Conservation (phyloP, 1,140 invertebrate genomes). For the Diabrotica virgifera region DNA sequence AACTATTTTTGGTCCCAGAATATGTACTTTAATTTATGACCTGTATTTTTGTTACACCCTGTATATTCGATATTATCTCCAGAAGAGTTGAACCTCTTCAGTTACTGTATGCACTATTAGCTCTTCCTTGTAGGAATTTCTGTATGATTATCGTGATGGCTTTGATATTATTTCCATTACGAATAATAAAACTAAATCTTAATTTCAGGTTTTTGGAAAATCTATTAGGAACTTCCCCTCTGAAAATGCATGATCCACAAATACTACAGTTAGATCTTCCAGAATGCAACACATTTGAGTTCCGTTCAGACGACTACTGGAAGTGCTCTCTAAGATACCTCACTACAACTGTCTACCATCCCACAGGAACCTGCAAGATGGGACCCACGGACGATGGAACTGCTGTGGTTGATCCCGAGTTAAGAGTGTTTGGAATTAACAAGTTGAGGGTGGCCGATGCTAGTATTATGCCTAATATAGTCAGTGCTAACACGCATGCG, state of each 20-base stretch:
- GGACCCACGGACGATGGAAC: slow-evolving; percentile 42
- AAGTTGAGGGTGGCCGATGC: slow-evolving; percentile 47
- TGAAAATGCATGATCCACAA: slow-evolving; percentile 50
- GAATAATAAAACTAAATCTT: no score
- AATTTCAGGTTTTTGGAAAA: slow-evolving; percentile 59
- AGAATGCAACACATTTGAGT: slow-evolving; percentile 58
- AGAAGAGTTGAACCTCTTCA: no score
- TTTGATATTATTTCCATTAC: no score
- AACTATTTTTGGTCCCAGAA: no score
- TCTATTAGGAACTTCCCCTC: slow-evolving; percentile 42
- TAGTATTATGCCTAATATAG: slow-evolving; percentile 50
- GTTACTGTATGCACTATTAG: no score
- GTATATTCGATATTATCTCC: no score
- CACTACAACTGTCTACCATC: slow-evolving; percentile 71
- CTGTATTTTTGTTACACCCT: no score
- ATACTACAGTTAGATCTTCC: slow-evolving; percentile 59
- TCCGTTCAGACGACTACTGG: slow-evolving; percentile 67
- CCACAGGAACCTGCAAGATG: slow-evolving; percentile 62
- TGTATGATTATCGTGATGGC: no score
- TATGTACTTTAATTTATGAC: no score
- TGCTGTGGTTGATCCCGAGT: slow-evolving; percentile 50
- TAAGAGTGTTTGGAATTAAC: slow-evolving; percentile 44
- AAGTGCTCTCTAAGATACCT: slow-evolving; percentile 61
- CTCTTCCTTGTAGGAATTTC: no score
- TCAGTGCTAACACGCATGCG: slow-evolving; percentile 69